Conservation (phyloP, 2,113 vertebrate genomes). For the Coracopsis vasa region DNA sequence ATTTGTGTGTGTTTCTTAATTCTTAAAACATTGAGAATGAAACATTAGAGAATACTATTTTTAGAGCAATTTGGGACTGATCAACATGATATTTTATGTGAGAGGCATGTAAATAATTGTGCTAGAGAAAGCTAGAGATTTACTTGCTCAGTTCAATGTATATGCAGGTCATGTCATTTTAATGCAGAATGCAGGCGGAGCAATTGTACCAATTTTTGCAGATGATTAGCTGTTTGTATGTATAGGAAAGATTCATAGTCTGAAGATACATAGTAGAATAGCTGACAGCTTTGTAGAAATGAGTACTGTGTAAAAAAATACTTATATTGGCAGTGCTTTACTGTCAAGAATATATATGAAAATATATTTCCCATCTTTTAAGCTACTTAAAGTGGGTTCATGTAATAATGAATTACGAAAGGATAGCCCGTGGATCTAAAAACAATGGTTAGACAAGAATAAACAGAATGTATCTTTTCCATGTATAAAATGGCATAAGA, state of each 20-base stretch:
- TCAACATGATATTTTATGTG: background rate
- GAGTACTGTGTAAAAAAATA: background rate
- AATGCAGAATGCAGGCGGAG: background rate
- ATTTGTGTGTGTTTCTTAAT: background rate
- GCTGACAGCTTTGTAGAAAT: background rate
- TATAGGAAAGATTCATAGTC: background rate
- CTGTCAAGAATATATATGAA: background rate
- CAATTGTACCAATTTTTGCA: background rate
- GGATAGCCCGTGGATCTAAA: background rate
- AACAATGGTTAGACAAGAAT: background rate
- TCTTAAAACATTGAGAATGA: background rate
- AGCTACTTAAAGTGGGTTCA: background rate
- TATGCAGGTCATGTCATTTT: background rate
- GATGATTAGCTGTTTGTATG: background rate
- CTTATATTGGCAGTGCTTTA: background rate
- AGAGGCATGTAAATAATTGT: background rate
- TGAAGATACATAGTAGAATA: background rate
- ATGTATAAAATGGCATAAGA: background rate
- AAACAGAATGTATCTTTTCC: background rate
- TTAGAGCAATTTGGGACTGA: background rate
- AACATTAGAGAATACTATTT: background rate
- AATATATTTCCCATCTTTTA: background rate
- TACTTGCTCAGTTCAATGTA: background rate
- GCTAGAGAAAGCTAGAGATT: background rate
- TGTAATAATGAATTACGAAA: background rate